Evolutionary conservation across 2,113 vertebrate genomes (phyloP), one percentile per base, ranked within the genome.

Genomic region (Connochaetes taurinus): DNA sequence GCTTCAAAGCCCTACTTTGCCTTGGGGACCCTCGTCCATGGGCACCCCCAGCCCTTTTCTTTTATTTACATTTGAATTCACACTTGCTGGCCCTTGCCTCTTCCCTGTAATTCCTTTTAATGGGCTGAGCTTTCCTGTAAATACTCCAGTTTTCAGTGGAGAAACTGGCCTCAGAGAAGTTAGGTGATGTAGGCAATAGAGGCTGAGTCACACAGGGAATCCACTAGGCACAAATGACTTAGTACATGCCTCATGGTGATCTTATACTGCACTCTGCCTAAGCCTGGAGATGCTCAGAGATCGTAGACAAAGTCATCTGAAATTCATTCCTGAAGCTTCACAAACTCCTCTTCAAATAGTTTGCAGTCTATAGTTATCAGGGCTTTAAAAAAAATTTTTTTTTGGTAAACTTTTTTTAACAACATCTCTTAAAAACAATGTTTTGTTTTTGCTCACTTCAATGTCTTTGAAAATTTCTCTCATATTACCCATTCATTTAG

Each of bases 401-500:
- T 57, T 23, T 93, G 71, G 25, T 19, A 43, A 52, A 90, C 50
- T 45, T 80, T 47, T 55, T 97, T 96, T 58, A 93, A 71, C 43
- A 60, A 86, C 33, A 58, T 80, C 27, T 91, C 82, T 96, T 94
- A 88, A 92, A 97, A 96, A 95, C 83, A 78, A 27, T 45, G 47
- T 55, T 96, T 96, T 94, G 76, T 95, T 97, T 97, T 87, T 87
- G 84, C 36, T 95, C 87, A 58, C 58, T 96, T 0, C 12, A 92
- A 25, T 95, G 80, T 91, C 78, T 95, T 97, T 92, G 85, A 83
- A 95, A 94, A 40, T 80, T 89, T 95, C 86, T 91, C 83, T 94
- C 67, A 9, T 91, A 40, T 96, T 81, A 78, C 31, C 94, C 94
- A 93, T 97, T 97, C 97, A 85, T 87, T 93, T 78, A 94, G 96